Evolutionary conservation across 1,140 invertebrate genomes (phyloP), one percentile per base, ranked within the genome.

Genomic region (Panagrolaimus sp.): DNA sequence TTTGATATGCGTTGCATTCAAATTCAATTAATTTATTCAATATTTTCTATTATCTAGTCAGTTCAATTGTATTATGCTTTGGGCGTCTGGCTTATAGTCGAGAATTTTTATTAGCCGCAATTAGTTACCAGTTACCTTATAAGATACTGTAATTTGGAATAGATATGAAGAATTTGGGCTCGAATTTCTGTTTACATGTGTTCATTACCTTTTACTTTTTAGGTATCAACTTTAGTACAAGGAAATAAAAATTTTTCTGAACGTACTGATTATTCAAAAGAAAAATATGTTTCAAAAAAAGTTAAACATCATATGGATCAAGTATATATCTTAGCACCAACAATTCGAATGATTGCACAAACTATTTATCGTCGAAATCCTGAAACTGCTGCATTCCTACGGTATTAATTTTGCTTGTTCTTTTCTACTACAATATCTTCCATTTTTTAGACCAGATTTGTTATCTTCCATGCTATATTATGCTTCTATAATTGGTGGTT

Each of bases 201-300:
- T n/a, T n/a, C n/a, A 38, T 38, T 4, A 38, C 2, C 31, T 38
- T 38, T 2, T 38, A 7, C 31, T 38, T 57, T 57, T 13, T 27
- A 57, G 51, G 51, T 57, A 2, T 25, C 51, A 25, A 20, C 20
- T 20, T 13, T 57, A 11, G 51, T 57, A 9, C 9, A 57, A 27
- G 51, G 51, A 9, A 57, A 57, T 13, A 27, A 13, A 20, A 57
- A 57, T 27, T 57, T 57, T 57, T 20, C 20, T 57, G 27, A 57
- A 20, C 11, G 51, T 5, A 57, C 51, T 13, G 20, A 57, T 57
- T 57, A 25, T 27, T 57, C 51, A 20, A 57, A 57, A 13, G 51
- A 57, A 16, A 57, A 57, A 27, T 57, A 57, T 27, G 27, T 57
- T 13, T 20, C 51, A 9, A 57, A 57, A 23, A 57, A 57, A 16